Percentiles rank a stretch among this genome's conserved stretches.
phyloP scores from a whole-genome alignment of 2,797 vertebrate genomes.

The Cynopterus sphinx region DNA sequence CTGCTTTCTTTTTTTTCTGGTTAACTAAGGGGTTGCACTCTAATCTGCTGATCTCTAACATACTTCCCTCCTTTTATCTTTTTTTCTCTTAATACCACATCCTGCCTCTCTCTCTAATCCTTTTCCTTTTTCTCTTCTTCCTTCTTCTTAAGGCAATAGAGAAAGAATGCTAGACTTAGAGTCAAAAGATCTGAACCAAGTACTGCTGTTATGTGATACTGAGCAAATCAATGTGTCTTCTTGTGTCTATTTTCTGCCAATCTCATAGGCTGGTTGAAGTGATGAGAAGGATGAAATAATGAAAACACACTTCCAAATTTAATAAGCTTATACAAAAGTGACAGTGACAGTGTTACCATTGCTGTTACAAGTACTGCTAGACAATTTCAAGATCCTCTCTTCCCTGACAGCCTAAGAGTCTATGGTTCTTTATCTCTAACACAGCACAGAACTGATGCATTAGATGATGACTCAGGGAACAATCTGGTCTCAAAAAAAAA shows the following conservation, averaged over 20 bases:
- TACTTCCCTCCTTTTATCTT: not conserved
- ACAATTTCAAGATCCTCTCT: not conserved
- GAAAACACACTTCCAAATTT: not conserved
- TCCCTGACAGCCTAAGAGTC: not conserved
- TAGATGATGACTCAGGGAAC: not conserved
- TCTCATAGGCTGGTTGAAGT: not conserved
- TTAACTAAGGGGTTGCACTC: not conserved
- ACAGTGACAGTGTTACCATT: not conserved
- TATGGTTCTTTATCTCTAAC: not conserved
- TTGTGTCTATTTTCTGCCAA: not conserved
- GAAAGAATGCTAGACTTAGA: not conserved
- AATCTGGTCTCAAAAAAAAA: not conserved
- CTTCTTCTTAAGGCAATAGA: not conserved
- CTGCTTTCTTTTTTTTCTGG: not conserved
- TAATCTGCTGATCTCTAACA: not conserved
- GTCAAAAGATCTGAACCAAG: not conserved
- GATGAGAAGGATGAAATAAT: not conserved
- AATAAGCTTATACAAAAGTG: not conserved
- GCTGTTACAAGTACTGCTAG: not conserved
- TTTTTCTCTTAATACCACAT: not conserved
- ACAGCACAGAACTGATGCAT: not conserved
- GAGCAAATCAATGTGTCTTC: not conserved
- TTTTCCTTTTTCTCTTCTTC: not conserved
- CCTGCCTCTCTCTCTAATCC: not conserved
- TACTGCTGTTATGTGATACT: not conserved